Conservation (phyloP, 2,113 vertebrate species). For the Mobula hypostoma region DNA sequence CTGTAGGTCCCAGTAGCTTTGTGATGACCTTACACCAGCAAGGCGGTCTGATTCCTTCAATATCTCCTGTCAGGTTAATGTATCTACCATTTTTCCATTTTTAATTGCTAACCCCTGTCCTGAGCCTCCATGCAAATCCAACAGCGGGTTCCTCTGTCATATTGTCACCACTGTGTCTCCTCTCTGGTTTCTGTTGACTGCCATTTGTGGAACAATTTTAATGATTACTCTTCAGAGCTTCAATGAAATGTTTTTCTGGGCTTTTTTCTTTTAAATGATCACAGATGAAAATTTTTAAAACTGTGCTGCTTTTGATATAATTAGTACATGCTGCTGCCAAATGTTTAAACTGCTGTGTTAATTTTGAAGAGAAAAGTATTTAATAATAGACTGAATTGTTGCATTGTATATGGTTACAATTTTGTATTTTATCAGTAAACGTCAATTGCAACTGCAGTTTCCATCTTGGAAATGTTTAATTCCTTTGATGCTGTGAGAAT, state of each 20-base stretch:
- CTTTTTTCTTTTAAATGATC: neutral
- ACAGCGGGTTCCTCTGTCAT: too few species aligned
- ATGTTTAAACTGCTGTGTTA: neutral
- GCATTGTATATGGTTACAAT: neutral
- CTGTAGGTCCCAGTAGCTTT: too few species aligned
- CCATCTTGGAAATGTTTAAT: neutral
- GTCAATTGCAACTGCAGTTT: neutral
- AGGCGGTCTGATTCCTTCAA: too few species aligned
- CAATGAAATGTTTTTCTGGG: neutral
- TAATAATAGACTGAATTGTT: neutral
- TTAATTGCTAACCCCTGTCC: too few species aligned
- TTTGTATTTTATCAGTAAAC: neutral
- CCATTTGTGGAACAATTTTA: too few species aligned
- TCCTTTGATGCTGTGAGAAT: neutral
- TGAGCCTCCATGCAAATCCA: too few species aligned
- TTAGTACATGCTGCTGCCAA: neutral
- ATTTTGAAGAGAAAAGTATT: neutral
- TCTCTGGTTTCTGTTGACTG: too few species aligned
- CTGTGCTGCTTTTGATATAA: neutral
- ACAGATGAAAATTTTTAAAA: neutral
- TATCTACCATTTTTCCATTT: too few species aligned
- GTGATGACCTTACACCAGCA: too few species aligned
- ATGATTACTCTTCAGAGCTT: too few species aligned
- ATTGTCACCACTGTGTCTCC: too few species aligned
- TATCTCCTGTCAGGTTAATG: too few species aligned